A percentile compares a stretch with the other conserved stretches of the same genome.
phyloP scores from a whole-genome alignment of 2,113 vertebrate species.

The Malaclemys terrapin region DNA sequence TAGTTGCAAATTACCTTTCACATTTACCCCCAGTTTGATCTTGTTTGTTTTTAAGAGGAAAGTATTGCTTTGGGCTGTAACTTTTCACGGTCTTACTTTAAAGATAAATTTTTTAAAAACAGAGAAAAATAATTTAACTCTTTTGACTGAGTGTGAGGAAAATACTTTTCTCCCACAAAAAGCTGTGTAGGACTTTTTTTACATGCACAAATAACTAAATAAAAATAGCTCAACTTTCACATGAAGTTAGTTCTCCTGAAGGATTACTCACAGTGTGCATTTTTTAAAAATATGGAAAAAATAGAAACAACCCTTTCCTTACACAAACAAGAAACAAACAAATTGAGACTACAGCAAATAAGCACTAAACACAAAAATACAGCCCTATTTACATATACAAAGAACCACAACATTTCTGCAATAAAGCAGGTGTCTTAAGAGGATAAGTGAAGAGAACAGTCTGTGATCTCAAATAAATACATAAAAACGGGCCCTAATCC shows the following conservation, averaged over 20 bases:
- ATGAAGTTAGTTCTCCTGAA: neutral
- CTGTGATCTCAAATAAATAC: neutral
- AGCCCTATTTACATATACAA: neutral
- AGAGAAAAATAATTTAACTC: neutral
- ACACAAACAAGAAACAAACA: neutral
- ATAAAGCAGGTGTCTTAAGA: neutral
- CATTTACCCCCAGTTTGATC: neutral
- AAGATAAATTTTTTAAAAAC: neutral
- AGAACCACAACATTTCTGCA: neutral
- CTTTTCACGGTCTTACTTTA: neutral
- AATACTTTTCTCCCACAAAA: neutral
- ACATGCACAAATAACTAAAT: fast-evolving
- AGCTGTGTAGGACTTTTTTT: neutral
- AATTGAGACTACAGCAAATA: neutral
- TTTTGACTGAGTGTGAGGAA: neutral
- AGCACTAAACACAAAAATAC: neutral
- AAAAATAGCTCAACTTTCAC: neutral
- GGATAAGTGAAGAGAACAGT: neutral
- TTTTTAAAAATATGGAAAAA: neutral
- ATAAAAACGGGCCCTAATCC: neutral
- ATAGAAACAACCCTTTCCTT: neutral
- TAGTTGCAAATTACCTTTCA: neutral
- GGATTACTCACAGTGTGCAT: neutral
- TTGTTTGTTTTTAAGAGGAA: neutral
- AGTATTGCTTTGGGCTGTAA: neutral